Conservation (phyloP, 2,113 vertebrate genomes). For the Arvicanthis niloticus region DNA sequence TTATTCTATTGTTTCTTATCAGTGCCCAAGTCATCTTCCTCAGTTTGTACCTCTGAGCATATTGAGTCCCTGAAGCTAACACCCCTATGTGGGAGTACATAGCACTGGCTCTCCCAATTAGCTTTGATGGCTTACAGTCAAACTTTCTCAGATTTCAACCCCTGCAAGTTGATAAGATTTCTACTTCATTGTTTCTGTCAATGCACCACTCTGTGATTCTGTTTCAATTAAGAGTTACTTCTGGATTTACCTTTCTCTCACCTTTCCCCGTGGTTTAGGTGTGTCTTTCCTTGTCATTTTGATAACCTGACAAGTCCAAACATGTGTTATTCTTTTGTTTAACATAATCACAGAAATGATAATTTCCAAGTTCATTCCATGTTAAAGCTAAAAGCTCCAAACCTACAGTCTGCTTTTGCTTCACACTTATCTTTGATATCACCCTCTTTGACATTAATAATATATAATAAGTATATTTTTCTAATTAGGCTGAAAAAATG, state of each 20-base stretch:
- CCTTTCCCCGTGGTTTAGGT: neutral
- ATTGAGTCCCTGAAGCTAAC: neutral
- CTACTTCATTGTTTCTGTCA: neutral
- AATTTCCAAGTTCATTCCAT: neutral
- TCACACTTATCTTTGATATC: neutral
- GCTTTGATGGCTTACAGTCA: neutral
- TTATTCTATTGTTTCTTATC: neutral
- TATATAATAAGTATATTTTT: neutral
- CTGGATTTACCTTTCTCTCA: neutral
- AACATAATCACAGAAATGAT: neutral
- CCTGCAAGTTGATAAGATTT: neutral
- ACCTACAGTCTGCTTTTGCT: neutral
- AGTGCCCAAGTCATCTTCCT: neutral
- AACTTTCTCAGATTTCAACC: neutral
- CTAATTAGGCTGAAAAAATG: neutral
- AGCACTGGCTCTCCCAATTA: too few relatives aligned
- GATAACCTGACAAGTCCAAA: neutral
- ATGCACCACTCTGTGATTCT: neutral
- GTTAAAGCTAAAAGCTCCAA: neutral
- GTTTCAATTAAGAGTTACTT: neutral
- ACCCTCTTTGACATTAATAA: neutral
- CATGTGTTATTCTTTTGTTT: neutral
- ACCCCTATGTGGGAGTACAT: accelerated
- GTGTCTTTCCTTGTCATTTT: neutral
- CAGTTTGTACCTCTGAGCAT: neutral